Evolutionary conservation across 2,888 invertebrate genomes (phyloP), one percentile per base, ranked within the genome.

Genomic region (Emmelina monodactyla): DNA sequence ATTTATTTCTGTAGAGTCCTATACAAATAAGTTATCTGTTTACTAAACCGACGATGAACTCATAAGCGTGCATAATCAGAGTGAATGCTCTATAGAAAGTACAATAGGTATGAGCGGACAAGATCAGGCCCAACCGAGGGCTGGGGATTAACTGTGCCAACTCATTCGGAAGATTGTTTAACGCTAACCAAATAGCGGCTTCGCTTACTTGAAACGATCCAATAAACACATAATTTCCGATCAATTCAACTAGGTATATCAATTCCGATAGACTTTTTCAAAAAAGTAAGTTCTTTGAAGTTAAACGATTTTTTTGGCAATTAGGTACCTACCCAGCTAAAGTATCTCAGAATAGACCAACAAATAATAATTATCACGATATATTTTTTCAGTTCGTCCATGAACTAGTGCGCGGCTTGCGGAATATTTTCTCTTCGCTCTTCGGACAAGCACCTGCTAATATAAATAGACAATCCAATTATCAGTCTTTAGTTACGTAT

Each of bases 111-210:
- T n/a, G n/a, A n/a, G 9, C n/a, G n/a, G n/a, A 25, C 6, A 10
- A 25, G n/a, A n/a, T n/a, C n/a, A n/a, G 25, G n/a, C 25, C 3
- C 25, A 25, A 25, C 25, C 25, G 6, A 4, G 6, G 25, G 25
- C 66, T 49, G 55, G 45, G 59, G 62, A 67, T 71, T 68, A 66
- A 60, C 51, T 49, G 49, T 52, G 64, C 45, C 55, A 55, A 75
- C 65, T 75, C 78, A 59, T 46, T 71, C 64, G 76, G 73, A 78
- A 78, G 65, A 70, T 75, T 75, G 69, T 73, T 76, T 78, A 75
- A 71, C 78, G 67, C 76, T 75, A 65, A 58, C 73, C 72, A 78
- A 78, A 78, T 66, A 78, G 64, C 70, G 71, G 66, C 61, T 60
- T 60, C 59, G 53, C 55, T 46, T 51, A 57, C 57, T 49, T 61